Evolutionary conservation across 2,113 vertebrate species (phyloP), one percentile per base, ranked within the genome.

Genomic region (Ptychochromis oligacanthus): DNA sequence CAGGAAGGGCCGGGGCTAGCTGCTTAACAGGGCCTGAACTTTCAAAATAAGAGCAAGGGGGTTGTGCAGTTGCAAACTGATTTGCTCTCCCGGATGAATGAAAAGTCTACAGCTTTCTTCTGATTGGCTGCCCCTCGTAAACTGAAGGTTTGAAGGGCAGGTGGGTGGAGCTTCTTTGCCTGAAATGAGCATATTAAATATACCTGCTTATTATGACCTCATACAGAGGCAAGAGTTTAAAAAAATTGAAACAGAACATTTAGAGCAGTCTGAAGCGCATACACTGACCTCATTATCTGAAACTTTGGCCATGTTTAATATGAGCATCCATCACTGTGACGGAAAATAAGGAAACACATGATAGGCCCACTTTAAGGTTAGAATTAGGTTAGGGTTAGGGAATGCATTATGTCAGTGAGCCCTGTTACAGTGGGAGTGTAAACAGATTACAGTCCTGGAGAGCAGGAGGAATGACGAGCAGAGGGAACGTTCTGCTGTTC

Each of bases 401-500:
- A 57, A 57, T 67, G 15, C 61, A 43, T 80, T 26, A 57, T 67
- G 55, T 57, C 55, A 58, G 55, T 26, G 55, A 28, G 57, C 17
- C 15, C 65, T 52, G 43, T 46, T 67, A 7, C 1, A 28, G 17
- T 70, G 43, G 43, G 65, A 72, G 24, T 31, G 17, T 52, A 70
- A 72, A 72, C 24, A 13, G 6, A 31, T 52, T 52, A 7, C 65
- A 8, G 6, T 28, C 26, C 28, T 72, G 0, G 65, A 20, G 28
- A 5, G 20, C 1, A 1, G 24, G 65, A 31, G 24, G 20, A 26
- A 7, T 70, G 31, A 1, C 43, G 26, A 72, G 24, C 43, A 31
- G 65, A 72, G 43, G 20, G 52, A 72, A 52, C 18, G 24, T 72
- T 43, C 65, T 70, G 43, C 17, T 70, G 24, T 70, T 70, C 17